Evolutionary conservation across 2,113 vertebrate genomes (phyloP), one percentile per base, ranked within the genome.

Genomic region (Siniperca knerii): DNA sequence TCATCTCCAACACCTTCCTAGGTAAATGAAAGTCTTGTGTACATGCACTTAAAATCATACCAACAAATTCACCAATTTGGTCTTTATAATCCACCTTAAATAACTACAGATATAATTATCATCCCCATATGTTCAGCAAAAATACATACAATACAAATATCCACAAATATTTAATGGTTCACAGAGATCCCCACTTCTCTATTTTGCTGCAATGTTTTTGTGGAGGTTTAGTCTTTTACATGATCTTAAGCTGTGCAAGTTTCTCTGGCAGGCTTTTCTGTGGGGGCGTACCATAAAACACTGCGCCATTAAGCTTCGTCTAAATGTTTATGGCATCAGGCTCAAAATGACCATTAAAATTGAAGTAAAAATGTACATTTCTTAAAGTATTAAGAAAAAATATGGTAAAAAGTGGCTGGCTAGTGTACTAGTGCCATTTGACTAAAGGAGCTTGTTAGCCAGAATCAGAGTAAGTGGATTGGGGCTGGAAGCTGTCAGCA

Each of bases 1-100:
- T 98, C 95, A 99, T 99, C 95, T 97, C 97, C 90, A 97, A 92
- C 90, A 98, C 97, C 84, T 98, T 98, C 91, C 92, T 98, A 92
- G 97, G 97, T 98, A 96, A 96, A 92, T 70, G 62, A 57, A 62
- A 78, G 60, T 66, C 67, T 54, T 10, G 75, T 62, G 66, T 55
- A 72, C 60, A 60, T 67, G 29, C 42, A 81, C 58, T 46, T n/a
- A 50, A 61, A 88, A 40, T 46, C 60, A 86, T 69, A 11, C 57
- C 8, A 4, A 71, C 0, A 9, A 73, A 54, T 69, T 29, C 65
- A 75, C 12, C 57, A n/a, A 0, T 55, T 23, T 68, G 25, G 0
- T 58, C 13, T 33, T 65, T n/a, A 25, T n/a, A 37, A 67, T 64
- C 20, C 29, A 77, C 25, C 0, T 21, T 54, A 35, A 57, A 50